Percentiles rank a stretch among this genome's conserved stretches.
These are phyloP conservation scores for Cygnus buccinator DNA, from an alignment of 2,113 vertebrate genomes.

Conservation along the genomic window DNA sequence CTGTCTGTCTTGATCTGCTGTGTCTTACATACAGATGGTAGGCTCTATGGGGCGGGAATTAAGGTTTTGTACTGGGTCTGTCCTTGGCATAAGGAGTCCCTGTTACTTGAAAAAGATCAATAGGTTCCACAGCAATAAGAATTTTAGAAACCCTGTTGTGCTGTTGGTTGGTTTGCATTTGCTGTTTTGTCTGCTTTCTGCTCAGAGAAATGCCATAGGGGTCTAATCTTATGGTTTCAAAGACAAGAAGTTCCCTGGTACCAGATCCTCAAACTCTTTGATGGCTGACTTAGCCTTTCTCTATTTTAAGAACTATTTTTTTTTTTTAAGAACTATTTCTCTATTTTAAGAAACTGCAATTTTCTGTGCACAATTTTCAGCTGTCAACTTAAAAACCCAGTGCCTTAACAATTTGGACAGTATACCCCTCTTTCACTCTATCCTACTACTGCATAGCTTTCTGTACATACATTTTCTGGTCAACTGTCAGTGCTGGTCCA, in stretches of 20 bases:
- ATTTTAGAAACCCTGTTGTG: not conserved
- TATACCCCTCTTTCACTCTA: not conserved
- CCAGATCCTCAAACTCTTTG: not conserved
- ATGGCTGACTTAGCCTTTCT: not conserved
- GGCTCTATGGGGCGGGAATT: not conserved
- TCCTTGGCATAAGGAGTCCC: not conserved
- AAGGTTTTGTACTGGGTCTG: not conserved
- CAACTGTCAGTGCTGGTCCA: not conserved
- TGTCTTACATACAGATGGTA: not conserved
- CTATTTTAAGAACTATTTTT: not conserved
- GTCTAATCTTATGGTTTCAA: not conserved
- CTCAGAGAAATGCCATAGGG: not conserved
- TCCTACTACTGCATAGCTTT: not conserved
- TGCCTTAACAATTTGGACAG: not conserved
- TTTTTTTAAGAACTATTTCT: not conserved
- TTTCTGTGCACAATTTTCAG: not conserved
- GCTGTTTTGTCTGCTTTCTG: not conserved
- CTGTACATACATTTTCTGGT: not conserved
- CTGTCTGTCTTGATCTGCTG: not conserved
- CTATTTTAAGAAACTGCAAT: not conserved
- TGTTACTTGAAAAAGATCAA: not conserved
- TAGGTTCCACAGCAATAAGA: rapidly evolving
- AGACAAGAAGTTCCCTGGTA: not conserved
- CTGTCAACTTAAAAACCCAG: not conserved
- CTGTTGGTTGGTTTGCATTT: not conserved